These are phyloP conservation scores for Corapipo altera DNA, from an alignment of 2,113 vertebrate genomes.

Conservation along the genomic window DNA sequence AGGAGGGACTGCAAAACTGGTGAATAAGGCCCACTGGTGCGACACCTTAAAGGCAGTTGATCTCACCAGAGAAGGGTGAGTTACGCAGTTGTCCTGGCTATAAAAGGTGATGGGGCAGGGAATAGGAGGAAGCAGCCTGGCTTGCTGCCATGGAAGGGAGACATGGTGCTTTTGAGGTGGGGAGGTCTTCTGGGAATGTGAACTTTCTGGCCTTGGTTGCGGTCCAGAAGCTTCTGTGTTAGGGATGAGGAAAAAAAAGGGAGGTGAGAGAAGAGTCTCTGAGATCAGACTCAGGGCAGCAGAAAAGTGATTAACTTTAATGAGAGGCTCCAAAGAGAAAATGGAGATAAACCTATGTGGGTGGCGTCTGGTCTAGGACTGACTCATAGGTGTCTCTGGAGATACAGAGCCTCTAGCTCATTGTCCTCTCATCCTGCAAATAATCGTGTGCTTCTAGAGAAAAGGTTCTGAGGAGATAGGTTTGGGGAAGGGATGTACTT, in stretches of 20 bases:
- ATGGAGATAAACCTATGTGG: neutral
- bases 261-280: neutral
- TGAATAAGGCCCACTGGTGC: neutral
- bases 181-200: neutral
- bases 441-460: neutral
- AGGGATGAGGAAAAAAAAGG: neutral
- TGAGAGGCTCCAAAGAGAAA: neutral
- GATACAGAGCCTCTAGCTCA: neutral
- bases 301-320: neutral
- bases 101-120: neutral
- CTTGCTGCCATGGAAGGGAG: rapidly evolving
- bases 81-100: neutral
- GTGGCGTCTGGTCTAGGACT: neutral
- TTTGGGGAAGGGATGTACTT: neutral
- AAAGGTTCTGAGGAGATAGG: neutral
- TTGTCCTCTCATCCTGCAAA: neutral
- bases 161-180: neutral
- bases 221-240: neutral
- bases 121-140: neutral
- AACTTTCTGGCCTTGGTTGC: neutral
- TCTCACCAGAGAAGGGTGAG: neutral
- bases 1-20: neutral
- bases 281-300: neutral
- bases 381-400: neutral
- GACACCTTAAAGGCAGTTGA: neutral